Base-by-base conservation (phyloP, 2,888 invertebrate species). In the Heliconius ismenius region DNA sequence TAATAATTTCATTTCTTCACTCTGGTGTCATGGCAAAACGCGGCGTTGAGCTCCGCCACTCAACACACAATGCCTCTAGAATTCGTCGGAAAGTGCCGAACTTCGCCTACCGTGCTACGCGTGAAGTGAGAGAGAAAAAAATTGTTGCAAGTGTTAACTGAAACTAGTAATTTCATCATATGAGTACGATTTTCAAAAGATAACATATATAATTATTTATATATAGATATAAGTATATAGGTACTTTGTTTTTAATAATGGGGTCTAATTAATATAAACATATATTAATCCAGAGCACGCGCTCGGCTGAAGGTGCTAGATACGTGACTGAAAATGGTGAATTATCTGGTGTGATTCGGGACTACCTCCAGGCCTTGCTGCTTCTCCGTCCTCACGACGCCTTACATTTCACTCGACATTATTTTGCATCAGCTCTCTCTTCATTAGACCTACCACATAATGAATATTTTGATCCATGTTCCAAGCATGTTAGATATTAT, bases 351-450 rank as follows among this genome's bases (percentile, higher is more conserved):
- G 87, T 95, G 24, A 89, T 96, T 18, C 91, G 94, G 0, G 96
- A 96, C 85, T 96, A 96, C 81, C 90, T 95, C 21, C 95, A 95
- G 83, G 91, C 95, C 0, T 88, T 96, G 75, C 88, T 96, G 60
- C 84, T 95, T 58, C 88, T 96, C 82, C 95, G 95, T 79, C 95
- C 95, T 0, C 88, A 92, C n/a, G 95, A 95, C 74, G 92, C 95
- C 1, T 79, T 95, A 9, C 91, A 94, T 75, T 95, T 95, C 85
- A 95, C 95, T 2, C 89, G 91, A 62, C 93, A 95, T 79, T 95
- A 95, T 83, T 96, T 96, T 84, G 86, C 89, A 74, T 86, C 91
- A 10, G 91, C 91, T n/a, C 85, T 94, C 0, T 92, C 93, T 2
- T 91, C 95, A 0, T 84, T 94, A 60, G 92, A 93, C 80, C 82